Conservation (phyloP, 2,113 vertebrate species). For the Loxodonta africana region DNA sequence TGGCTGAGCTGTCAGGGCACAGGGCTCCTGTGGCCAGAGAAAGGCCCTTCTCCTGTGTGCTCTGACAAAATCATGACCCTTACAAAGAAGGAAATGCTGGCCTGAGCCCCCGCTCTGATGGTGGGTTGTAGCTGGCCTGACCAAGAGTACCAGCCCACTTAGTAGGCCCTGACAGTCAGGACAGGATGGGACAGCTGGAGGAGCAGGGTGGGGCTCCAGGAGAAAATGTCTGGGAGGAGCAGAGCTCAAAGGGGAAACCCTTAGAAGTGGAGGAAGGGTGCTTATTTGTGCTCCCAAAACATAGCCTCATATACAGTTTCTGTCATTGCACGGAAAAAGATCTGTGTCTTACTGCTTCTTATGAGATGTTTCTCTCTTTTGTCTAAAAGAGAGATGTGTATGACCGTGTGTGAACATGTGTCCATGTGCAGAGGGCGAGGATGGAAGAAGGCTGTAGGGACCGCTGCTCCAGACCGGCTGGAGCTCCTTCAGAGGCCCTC, state of each 20-base stretch:
- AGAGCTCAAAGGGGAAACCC: not conserved
- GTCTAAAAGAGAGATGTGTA: not conserved
- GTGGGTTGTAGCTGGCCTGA: not conserved
- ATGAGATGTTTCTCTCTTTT: not conserved
- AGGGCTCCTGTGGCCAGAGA: not conserved
- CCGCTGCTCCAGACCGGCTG: not conserved
- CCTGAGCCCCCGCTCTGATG: not conserved
- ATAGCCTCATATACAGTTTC: not conserved
- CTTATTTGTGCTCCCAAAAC: not conserved
- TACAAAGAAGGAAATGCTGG: not conserved
- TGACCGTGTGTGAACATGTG: not conserved
- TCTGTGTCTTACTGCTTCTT: not conserved
- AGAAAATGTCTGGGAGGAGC: not conserved
- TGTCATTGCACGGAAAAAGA: not conserved
- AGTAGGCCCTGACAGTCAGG: not conserved
- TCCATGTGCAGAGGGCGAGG: not conserved
- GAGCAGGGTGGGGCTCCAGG: not conserved
- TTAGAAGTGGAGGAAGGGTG: not conserved
- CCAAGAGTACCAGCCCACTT: not conserved
- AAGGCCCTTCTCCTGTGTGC: not conserved
- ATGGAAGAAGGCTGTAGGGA: not conserved
- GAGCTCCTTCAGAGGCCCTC: not conserved
- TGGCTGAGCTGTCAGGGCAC: not conserved
- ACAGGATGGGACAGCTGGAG: not conserved
- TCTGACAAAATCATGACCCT: not conserved